phyloP scores from a whole-genome alignment of 2,888 invertebrate species.

The Meghimatium bilineatum region DNA sequence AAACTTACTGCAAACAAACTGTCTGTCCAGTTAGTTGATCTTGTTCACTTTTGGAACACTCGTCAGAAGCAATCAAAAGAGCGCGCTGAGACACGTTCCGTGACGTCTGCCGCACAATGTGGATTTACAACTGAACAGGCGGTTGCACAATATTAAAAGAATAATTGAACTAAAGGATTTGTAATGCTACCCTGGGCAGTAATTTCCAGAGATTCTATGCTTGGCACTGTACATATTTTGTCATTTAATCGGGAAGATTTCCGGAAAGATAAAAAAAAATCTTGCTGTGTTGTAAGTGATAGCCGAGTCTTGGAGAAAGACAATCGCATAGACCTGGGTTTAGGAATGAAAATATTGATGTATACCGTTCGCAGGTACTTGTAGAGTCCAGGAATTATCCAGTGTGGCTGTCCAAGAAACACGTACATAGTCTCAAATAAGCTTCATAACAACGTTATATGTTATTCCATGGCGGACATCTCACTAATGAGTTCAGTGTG shows the following conservation, averaged over 20 bases:
- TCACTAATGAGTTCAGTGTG: not conserved
- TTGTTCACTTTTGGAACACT: conserved; percentile 29
- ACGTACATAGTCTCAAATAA: not conserved
- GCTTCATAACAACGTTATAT: not conserved
- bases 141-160: not conserved
- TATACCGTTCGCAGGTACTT: not conserved
- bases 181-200: not conserved
- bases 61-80: not conserved
- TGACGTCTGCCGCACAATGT: not conserved
- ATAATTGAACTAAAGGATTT: conserved; percentile 10
- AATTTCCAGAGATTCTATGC: not conserved
- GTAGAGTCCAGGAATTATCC: conserved; percentile 3
- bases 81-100: not conserved
- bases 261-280: not conserved
- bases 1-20: not conserved
- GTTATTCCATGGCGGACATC: not conserved
- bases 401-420: not conserved
- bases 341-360: not conserved
- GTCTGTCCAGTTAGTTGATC: not conserved
- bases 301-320: not conserved
- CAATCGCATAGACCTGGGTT: not conserved
- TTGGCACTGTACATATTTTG: not conserved
- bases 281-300: conserved; percentile 13
- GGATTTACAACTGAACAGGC: conserved; percentile 2
- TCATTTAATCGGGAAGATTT: not conserved